Conservation (phyloP, 1,140 invertebrate genomes). For the Ips typographus region DNA sequence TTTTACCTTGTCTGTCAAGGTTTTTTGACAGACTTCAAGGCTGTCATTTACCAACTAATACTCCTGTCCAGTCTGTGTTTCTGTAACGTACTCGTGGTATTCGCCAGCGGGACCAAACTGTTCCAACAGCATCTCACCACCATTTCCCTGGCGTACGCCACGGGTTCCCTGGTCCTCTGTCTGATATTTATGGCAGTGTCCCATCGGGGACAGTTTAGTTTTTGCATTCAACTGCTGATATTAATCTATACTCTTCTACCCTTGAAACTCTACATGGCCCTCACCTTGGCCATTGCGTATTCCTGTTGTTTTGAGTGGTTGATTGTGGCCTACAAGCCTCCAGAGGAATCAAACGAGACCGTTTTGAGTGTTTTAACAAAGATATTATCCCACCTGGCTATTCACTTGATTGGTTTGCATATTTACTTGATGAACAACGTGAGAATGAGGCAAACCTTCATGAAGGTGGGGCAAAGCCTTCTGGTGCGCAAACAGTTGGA, state of each 20-base stretch:
- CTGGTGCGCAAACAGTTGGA: conserved; percentile 84
- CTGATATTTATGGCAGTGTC: conserved; percentile 58
- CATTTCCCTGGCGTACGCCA: conserved; percentile 66
- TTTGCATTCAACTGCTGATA: conserved; percentile 83
- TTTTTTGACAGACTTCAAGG: conserved; percentile 8
- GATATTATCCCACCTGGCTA: conserved; percentile 79
- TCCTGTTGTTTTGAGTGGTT: conserved; percentile 80
- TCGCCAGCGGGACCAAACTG: conserved; percentile 66
- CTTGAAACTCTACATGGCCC: conserved; percentile 81
- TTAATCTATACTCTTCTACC: conserved; percentile 93
- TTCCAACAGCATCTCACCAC: conserved; percentile 67
- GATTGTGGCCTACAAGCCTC: conserved; percentile 26
- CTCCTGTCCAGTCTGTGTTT: conserved; percentile 28
- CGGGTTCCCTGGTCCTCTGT: conserved; percentile 66
- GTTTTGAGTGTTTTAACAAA: conserved; percentile 48
- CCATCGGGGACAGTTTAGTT: conserved; percentile 71
- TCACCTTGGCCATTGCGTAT: conserved; percentile 75
- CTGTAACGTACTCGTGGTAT: conserved; percentile 59
- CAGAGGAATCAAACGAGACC: conserved; percentile 48
- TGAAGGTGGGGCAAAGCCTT: conserved; percentile 93
- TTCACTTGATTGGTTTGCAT: conserved; percentile 91
- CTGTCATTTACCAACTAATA: conserved; percentile 5
- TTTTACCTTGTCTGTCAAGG: conserved; percentile 53
- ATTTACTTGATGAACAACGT: conserved; percentile 91
- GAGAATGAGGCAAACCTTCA: conserved; percentile 91